These are phyloP conservation scores for Chrysina gloriosa DNA, from an alignment of 2,888 invertebrate genomes.

Conservation along the genomic window DNA sequence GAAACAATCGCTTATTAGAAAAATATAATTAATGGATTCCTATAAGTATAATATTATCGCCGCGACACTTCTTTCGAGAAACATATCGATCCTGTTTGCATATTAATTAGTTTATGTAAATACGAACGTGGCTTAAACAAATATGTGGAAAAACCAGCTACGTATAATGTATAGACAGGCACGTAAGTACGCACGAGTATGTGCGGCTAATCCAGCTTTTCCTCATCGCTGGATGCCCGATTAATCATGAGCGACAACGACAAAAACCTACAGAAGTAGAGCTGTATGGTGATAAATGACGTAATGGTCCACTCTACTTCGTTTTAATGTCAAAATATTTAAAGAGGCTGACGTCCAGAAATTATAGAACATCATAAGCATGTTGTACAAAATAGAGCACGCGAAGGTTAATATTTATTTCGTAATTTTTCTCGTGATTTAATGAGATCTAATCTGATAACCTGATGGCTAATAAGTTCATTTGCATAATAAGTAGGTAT, in stretches of 20 bases:
- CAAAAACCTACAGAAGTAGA: not conserved
- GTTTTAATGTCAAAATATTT: constrained; percentile 24
- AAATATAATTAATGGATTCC: too few relatives aligned
- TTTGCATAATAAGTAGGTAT: too few relatives aligned
- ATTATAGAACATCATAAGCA: not conserved
- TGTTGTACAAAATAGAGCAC: not conserved
- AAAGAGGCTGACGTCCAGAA: constrained; percentile 1
- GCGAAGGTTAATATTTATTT: not conserved
- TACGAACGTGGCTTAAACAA: constrained; percentile 8
- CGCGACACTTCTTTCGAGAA: too few relatives aligned
- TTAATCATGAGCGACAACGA: constrained; percentile 25
- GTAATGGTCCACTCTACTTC: constrained; percentile 11
- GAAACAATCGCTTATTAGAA: too few relatives aligned
- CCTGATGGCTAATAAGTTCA: too few relatives aligned
- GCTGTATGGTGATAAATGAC: not conserved
- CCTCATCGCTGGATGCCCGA: constrained; percentile 4
- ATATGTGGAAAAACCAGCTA: not conserved
- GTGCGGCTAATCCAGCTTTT: constrained; percentile 27
- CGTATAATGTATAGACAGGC: too few relatives aligned
- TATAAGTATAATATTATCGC: too few relatives aligned
- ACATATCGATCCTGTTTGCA: not conserved
- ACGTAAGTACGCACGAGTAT: too few relatives aligned
- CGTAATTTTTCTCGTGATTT: too few relatives aligned
- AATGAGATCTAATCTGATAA: too few relatives aligned
- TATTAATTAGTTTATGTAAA: constrained; percentile 39